These are phyloP conservation scores for Hydrochoerus hydrochaeris DNA, from an alignment of 2,113 vertebrate species.

Conservation along the genomic window DNA sequence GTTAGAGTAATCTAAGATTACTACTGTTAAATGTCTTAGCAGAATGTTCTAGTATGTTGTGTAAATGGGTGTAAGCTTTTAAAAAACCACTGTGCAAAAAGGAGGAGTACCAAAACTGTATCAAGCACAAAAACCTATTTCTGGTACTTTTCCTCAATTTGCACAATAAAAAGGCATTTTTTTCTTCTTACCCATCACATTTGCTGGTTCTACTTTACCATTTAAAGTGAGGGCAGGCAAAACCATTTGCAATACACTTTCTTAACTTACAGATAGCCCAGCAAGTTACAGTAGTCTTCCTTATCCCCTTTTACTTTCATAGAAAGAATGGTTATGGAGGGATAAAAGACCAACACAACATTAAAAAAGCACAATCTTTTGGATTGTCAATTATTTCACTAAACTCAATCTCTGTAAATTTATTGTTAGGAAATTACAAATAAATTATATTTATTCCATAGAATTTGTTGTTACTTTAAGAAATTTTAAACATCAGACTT, in stretches of 20 bases:
- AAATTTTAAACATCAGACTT: conserved; percentile 60
- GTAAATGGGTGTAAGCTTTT: conserved; percentile 10
- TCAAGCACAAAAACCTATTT: conserved; percentile 34
- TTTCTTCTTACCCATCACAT: conserved; percentile 11
- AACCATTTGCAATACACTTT: neutral
- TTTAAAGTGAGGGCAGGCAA: conserved; percentile 32
- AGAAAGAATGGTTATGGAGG: conserved; percentile 1
- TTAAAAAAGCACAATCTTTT: conserved; percentile 10
- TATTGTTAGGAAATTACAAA: conserved; percentile 41
- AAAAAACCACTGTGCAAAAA: conserved; percentile 31
- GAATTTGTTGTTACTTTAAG: conserved; percentile 44
- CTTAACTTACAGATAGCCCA: conserved; percentile 4
- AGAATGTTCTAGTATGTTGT: conserved; percentile 6
- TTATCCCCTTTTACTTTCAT: conserved; percentile 11
- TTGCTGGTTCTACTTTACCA: conserved; percentile 29
- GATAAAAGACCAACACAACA: conserved; percentile 10
- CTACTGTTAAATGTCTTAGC: neutral
- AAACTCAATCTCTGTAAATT: conserved; percentile 52
- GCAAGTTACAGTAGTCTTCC: neutral
- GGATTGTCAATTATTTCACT: conserved; percentile 53
- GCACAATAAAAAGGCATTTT: conserved; percentile 55
- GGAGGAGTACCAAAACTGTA: neutral
- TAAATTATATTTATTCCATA: neutral
- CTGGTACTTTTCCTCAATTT: neutral
- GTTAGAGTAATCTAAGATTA: neutral